Conservation (phyloP, 2,113 vertebrate species). For the Chamaea fasciata region DNA sequence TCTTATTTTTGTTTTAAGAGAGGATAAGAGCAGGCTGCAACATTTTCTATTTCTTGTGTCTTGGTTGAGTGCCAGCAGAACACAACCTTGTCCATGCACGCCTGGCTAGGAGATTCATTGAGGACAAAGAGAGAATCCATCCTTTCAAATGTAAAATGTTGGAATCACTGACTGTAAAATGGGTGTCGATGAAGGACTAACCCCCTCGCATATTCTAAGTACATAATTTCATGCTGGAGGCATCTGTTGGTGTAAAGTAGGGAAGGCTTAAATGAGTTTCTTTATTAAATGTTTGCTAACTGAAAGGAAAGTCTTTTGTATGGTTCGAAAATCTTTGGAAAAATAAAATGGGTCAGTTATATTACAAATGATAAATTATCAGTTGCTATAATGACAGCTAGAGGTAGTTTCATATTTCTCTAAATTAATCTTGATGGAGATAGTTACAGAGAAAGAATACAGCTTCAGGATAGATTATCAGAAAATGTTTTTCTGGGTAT, state of each 20-base stretch:
- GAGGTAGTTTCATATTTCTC: not conserved
- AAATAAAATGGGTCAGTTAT: not conserved
- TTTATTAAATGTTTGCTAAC: not conserved
- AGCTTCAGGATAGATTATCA: not conserved
- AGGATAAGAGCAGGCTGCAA: not conserved
- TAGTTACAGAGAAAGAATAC: not conserved
- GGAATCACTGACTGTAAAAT: not conserved
- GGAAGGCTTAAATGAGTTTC: not conserved
- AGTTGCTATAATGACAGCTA: not conserved
- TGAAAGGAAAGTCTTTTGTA: not conserved
- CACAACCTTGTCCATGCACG: not conserved
- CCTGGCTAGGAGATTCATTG: not conserved
- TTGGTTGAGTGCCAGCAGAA: not conserved
- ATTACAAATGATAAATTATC: not conserved
- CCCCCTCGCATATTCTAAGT: accelerated
- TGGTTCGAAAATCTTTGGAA: not conserved
- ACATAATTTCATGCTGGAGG: not conserved
- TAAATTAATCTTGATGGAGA: not conserved
- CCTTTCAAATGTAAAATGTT: not conserved
- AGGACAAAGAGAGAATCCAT: not conserved
- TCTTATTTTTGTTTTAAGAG: not conserved
- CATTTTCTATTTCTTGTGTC: not conserved
- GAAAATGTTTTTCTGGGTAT: not conserved
- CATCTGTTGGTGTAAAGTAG: not conserved
- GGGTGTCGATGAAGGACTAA: not conserved